Base-by-base conservation (phyloP, 2,888 invertebrate genomes). In the Cecidostiba fungosa region DNA sequence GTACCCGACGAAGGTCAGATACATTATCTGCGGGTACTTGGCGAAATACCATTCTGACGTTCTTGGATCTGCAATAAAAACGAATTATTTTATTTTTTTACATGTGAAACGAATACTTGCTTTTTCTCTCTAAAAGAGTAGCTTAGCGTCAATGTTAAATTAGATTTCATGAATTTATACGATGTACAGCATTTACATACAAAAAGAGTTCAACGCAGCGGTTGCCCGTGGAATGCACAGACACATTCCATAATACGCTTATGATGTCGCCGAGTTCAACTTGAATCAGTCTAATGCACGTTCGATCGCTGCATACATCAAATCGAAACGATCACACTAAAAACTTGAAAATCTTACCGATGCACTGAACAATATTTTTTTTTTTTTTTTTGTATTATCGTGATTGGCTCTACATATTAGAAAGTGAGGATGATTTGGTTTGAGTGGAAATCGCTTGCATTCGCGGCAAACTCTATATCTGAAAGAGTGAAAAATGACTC, bases 1-100 rank as follows among this genome's bases (percentile, higher is more conserved):
- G 90, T 96, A 97, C 29, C 93, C 90, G 2, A 93, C 78, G 39
- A 95, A 90, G 83, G 96, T 95, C 76, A 93, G 54, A 0, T 94
- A 87, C 14, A 95, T 87, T 0, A 95, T 95, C 91, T 94, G 93
- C 4, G 96, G 96, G 73, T 95, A 94, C 16, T 94, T 93, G 95
- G 96, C 95, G 87, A 96, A 90, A 32, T 94, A 93, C 96, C 95
- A 96, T 88, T 95, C 94, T 83, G 94, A 95, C 23, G 96, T 95
- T 6, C 96, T 93, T 0, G 93, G 93, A 91, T 95, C 95, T 95
- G 93, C 19, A 91, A n/a, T n/a, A 91, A 80, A 23, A 19, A 12
- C 5, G 66, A 2, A 16, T 36, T 16, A 29, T 72, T 69, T 69
- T n/a, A n/a, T n/a, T n/a, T n/a, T n/a, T n/a, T n/a, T n/a, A n/a